Evolutionary conservation across 2,113 vertebrate species (phyloP), one percentile per base, ranked within the genome.

Genomic region (Salvelinus fontinalis): DNA sequence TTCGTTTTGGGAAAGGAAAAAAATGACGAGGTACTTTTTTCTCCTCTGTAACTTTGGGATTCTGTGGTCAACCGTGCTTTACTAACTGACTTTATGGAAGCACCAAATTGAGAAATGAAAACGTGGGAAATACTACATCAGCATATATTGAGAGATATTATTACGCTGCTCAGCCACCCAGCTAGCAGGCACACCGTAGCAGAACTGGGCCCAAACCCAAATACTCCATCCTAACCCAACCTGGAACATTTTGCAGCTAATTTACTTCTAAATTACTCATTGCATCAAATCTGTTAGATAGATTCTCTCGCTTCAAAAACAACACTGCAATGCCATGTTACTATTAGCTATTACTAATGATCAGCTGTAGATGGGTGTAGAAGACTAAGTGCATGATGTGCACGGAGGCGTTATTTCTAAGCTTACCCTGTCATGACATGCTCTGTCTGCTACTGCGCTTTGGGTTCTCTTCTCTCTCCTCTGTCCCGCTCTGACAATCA

Each of bases 11-110:
- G n/a, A 24, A 11, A 20, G 1, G 5, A 20, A 6, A 16, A 57
- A 20, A 57, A 14, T 20, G 5, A 16, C 20, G 59, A 24, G n/a
- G n/a, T 62, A 22, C 6, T 2, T 18, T 20, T 57, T 57, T 20
- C 18, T 16, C 54, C 54, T 57, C 54, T 54, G 20, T 18, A 71
- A 60, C 22, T 51, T 69, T 66, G 69, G 74, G 51, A 76, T 57
- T 70, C 67, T 76, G 66, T 76, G 74, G 66, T 76, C 74, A 76
- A 76, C 27, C 51, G 14, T 76, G 74, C 74, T 60, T 70, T 57
- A 31, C 66, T 76, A 70, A 76, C 48, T 57, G 70, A 51, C n/a
- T 71, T 71, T 24, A 13, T 26, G 11, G 12, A 12, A 16, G 2
- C n/a, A 71, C 27, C 26, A 71, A 71, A 49, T 24, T 16, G 48